A percentile compares a stretch with the other conserved stretches of the same genome.
phyloP scores from a whole-genome alignment of 2,888 invertebrate genomes.

The Papilio elwesi region DNA sequence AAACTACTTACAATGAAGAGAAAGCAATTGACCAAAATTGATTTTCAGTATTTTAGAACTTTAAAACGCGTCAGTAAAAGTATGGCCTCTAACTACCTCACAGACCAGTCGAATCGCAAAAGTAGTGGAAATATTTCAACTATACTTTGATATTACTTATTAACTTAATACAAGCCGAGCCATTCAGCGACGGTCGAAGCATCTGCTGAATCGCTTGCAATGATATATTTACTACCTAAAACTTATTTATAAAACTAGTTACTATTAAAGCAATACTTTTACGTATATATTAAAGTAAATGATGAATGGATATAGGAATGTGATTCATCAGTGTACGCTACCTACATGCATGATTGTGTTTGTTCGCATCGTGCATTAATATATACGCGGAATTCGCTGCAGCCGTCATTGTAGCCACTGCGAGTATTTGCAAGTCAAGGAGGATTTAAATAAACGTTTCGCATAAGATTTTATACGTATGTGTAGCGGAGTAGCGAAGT shows the following conservation, averaged over 20 bases:
- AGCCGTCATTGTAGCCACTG: constrained; percentile 23
- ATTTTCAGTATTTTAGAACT: too few species aligned
- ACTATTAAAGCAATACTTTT: constrained; percentile 15
- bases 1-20: too few species aligned
- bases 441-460: constrained; percentile 25
- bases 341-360: constrained; percentile 33
- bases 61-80: too few species aligned
- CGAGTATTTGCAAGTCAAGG: constrained; percentile 37
- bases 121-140: too few species aligned
- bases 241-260: background rate
- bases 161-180: background rate
- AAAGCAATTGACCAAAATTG: too few species aligned
- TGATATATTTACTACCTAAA: background rate
- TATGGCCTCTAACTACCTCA: too few species aligned
- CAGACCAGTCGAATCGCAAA: too few species aligned
- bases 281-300: background rate
- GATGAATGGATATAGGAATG: constrained; percentile 30
- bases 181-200: background rate
- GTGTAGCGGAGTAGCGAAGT: too few species aligned
- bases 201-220: background rate
- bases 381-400: constrained; percentile 31
- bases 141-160: background rate
- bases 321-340: constrained; percentile 34
- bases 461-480: constrained; percentile 1
- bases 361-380: constrained; percentile 36